Percentiles rank a stretch among this genome's conserved stretches.
phyloP scores from a whole-genome alignment of 2,888 invertebrate species.

The Lasioglossum marginatum region DNA sequence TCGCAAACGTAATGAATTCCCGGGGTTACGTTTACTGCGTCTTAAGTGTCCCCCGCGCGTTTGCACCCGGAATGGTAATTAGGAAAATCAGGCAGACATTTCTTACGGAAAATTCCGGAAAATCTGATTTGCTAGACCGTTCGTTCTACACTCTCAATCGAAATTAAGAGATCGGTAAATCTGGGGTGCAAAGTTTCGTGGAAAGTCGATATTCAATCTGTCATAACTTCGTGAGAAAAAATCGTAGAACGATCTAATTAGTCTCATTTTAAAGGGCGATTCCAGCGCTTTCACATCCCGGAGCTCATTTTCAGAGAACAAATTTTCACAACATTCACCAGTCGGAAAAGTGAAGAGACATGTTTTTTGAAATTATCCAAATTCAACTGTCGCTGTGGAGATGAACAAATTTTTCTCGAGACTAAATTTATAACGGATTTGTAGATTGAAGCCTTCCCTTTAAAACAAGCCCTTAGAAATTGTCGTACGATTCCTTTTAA shows the following conservation, averaged over 20 bases:
- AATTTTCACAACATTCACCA: neutral
- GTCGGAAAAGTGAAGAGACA: rapidly evolving
- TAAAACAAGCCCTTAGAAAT: neutral
- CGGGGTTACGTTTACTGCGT: constrained; percentile 33
- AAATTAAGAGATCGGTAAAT: neutral
- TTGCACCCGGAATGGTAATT: neutral
- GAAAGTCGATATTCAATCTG: neutral
- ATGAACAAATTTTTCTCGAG: neutral
- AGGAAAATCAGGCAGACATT: neutral
- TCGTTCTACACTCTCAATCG: neutral
- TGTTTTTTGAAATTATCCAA: neutral
- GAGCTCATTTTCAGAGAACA: rapidly evolving
- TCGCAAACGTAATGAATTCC: constrained; percentile 45
- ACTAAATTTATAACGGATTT: too few relatives aligned
- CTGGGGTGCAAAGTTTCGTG: neutral
- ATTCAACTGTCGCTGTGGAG: neutral
- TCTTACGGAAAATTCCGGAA: neutral
- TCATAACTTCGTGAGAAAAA: neutral
- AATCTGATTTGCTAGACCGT: neutral
- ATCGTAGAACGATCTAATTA: neutral
- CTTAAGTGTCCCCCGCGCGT: neutral
- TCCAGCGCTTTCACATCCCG: neutral
- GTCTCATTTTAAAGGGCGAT: neutral
- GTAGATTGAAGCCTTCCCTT: neutral
- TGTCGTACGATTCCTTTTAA: neutral